Conservation (phyloP, 2,888 invertebrate species). For the Drosophila picticornis region DNA sequence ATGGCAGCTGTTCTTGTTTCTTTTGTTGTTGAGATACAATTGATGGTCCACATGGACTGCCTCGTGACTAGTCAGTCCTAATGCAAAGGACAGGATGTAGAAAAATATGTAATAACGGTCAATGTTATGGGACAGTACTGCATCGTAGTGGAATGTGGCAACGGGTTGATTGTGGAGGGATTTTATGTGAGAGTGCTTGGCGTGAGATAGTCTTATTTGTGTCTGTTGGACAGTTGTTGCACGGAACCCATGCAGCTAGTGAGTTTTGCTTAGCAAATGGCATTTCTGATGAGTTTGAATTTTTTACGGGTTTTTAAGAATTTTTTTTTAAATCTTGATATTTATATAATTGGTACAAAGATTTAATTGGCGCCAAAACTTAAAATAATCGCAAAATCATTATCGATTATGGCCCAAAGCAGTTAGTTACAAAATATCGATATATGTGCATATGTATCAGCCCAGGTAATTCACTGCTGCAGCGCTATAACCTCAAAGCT, state of each 20-base stretch:
- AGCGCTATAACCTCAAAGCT: constrained; percentile 60
- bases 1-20: not conserved
- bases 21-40: not conserved
- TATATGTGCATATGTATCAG: not conserved
- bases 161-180: not conserved
- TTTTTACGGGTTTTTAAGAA: too few relatives aligned
- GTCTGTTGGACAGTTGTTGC: not conserved
- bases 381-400: not conserved
- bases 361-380: constrained; percentile 2
- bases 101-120: not conserved
- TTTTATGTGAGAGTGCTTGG: not conserved
- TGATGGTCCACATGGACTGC: too few relatives aligned
- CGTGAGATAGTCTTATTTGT: not conserved
- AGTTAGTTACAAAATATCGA: constrained; percentile 17
- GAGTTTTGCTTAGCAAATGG: not conserved
- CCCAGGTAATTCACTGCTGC: constrained; percentile 25
- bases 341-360: not conserved
- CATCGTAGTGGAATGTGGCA: not conserved
- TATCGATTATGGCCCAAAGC: constrained; percentile 8
- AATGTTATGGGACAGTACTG: not conserved
- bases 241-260: not conserved
- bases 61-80: not conserved
- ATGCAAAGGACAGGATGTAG: not conserved
- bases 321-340: not conserved
- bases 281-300: not conserved